Evolutionary conservation across 2,113 vertebrate genomes (phyloP).

Genomic region (Albula goreensis): DNA sequence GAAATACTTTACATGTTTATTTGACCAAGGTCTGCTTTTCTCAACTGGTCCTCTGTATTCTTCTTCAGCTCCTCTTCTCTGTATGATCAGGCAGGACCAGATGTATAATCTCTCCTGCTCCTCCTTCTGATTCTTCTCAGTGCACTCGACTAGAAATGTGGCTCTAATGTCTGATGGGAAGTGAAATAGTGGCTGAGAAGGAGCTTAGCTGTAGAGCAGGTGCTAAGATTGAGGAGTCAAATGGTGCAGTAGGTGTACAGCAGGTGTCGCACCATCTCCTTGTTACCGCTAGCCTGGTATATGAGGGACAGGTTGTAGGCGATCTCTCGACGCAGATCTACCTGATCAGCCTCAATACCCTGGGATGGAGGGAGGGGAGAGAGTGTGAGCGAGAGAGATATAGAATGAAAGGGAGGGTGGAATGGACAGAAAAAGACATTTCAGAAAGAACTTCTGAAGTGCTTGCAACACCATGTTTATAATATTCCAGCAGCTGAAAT

Average conservation of each 20-base stretch:
- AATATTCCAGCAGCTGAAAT: background rate
- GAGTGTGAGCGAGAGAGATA: background rate
- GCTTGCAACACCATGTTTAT: background rate
- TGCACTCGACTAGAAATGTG: background rate
- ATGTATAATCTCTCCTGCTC: no score
- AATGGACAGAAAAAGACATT: no score
- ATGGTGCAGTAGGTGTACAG: slow-evolving; percentile 77
- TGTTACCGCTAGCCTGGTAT: slow-evolving; percentile 89
- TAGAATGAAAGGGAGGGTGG: background rate
- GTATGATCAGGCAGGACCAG: no score
- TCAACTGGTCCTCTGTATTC: no score
- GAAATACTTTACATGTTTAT: no score
- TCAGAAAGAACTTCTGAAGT: no score
- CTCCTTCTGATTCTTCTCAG: background rate
- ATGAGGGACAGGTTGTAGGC: slow-evolving; percentile 93
- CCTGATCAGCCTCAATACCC: slow-evolving; percentile 88
- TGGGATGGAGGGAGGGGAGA: slow-evolving; percentile 48
- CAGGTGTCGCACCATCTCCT: slow-evolving; percentile 78
- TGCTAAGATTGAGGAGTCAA: slow-evolving; percentile 50
- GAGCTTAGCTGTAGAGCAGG: no score
- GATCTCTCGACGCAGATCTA: slow-evolving; percentile 87
- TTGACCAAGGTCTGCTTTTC: no score
- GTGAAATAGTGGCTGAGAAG: background rate
- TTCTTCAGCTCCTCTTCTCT: no score
- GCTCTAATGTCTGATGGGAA: background rate